Conservation (phyloP, 1,140 invertebrate species). For the Orussus abietinus region DNA sequence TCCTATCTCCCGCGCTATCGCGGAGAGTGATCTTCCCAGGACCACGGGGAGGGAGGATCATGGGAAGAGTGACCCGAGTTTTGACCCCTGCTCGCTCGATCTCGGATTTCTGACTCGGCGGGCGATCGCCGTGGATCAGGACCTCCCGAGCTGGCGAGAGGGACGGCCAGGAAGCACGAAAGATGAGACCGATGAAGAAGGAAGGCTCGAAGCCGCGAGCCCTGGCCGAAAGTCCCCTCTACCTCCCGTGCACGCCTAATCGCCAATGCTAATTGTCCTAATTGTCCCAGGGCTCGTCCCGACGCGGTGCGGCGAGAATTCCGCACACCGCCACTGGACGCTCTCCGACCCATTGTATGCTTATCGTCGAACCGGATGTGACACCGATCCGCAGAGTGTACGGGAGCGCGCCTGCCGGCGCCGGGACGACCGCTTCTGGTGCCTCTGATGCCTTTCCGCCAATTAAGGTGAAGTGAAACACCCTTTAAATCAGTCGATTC, state of each 20-base stretch:
- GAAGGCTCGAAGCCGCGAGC: slow-evolving; percentile 18
- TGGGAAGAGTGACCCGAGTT: slow-evolving; percentile 20
- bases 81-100: slow-evolving; percentile 24
- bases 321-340: background rate
- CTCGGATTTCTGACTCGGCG: slow-evolving; percentile 16
- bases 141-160: slow-evolving; percentile 13
- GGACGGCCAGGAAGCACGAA: slow-evolving; percentile 9
- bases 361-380: slow-evolving; percentile 9
- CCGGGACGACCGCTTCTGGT: no score
- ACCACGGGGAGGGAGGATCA: slow-evolving; percentile 27
- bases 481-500: no score
- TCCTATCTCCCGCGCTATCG: slow-evolving; percentile 41
- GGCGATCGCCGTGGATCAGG: slow-evolving; percentile 24
- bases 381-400: slow-evolving; percentile 7
- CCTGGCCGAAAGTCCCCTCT: no score
- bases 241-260: no score
- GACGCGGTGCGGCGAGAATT: slow-evolving; percentile 1
- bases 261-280: slow-evolving; percentile 20
- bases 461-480: no score
- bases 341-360: no score
- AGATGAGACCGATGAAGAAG: slow-evolving; percentile 19
- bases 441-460: no score
- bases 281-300: background rate
- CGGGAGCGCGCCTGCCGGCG: no score
- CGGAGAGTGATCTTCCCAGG: slow-evolving; percentile 39